phyloP scores from a whole-genome alignment of 2,888 invertebrate genomes.

The Thyatira batis region DNA sequence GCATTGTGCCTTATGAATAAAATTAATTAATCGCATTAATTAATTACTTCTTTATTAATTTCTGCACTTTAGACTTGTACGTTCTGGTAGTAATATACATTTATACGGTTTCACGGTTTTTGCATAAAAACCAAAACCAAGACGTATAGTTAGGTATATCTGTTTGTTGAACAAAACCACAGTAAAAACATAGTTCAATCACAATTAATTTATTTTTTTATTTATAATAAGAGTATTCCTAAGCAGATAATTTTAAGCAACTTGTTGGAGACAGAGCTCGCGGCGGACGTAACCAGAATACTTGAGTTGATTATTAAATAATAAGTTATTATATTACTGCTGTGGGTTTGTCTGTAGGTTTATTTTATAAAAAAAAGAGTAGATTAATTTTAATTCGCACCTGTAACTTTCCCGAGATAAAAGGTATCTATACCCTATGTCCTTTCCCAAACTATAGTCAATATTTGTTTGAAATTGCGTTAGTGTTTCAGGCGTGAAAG shows the following conservation, averaged over 20 bases:
- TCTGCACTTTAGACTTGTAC: not conserved
- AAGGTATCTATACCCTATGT: too few relatives aligned
- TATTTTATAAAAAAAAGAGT: not conserved
- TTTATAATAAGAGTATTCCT: not conserved
- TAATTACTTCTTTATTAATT: not conserved
- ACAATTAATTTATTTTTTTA: too few relatives aligned
- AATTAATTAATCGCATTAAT: not conserved
- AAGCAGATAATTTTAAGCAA: constrained; percentile 16
- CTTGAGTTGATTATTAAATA: constrained; percentile 38
- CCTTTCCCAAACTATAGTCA: too few relatives aligned
- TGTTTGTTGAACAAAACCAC: too few relatives aligned
- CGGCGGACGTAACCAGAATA: constrained; percentile 31
- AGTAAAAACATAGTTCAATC: not conserved
- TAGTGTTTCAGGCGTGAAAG: too few relatives aligned
- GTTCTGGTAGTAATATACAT: too few relatives aligned
- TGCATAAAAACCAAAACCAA: too few relatives aligned
- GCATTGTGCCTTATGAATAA: not conserved
- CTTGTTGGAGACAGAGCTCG: constrained; percentile 21
- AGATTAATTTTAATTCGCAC: not conserved
- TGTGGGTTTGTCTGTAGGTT: not conserved
- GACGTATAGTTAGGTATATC: too few relatives aligned
- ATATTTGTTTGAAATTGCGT: too few relatives aligned
- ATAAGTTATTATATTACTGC: not conserved
- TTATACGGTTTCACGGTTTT: too few relatives aligned
- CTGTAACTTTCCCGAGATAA: too few relatives aligned